Evolutionary conservation across 1,140 invertebrate species (phyloP), one percentile per base, ranked within the genome.

Genomic region (Cherax destructor): DNA sequence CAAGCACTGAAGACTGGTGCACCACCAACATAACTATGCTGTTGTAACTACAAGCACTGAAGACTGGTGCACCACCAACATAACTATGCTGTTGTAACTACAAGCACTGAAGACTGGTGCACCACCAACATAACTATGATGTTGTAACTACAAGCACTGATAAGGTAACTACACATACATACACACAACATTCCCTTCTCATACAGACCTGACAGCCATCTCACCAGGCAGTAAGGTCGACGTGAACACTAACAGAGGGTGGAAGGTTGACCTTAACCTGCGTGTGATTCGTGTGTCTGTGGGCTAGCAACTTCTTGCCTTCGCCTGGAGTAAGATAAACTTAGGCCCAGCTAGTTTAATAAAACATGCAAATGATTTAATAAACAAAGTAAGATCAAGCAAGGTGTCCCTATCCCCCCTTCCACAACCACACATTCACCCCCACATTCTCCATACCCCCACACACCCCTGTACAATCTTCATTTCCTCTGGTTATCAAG

Each of bases 351-450:
- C 30, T 2, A 2, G 65, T 24, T 21, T 86, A 86, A 86, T 86
- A 74, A 86, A 86, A 86, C 85, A 86, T 86, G 85, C 85, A 86
- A 86, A 86, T 86, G 72, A 41, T 86, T 86, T 86, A 86, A 86
- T 86, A 86, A 86, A 86, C 85, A 86, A 77, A 86, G 85, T 77
- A 78, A 86, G 85, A 86, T 86, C 85, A 86, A 30, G 47, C 50
- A 30, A 78, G 50, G 50, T 69, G 69, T 47, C 83, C 30, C 69
- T 49, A 49, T 77, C 69, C 6, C 24, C 83, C 41, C 30, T 81
- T 50, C 47, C 80, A 10, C 3, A 10, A 0, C 76, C 11, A 10
- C 13, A 9, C 13, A 11, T 7, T 16, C 61, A 11, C 61, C 9
- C 61, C 18, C 61, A 13, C 61, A 5, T 65, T 16, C 61, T 7